Conservation (phyloP, 2,888 invertebrate genomes). For the Nymphalis c-album region DNA sequence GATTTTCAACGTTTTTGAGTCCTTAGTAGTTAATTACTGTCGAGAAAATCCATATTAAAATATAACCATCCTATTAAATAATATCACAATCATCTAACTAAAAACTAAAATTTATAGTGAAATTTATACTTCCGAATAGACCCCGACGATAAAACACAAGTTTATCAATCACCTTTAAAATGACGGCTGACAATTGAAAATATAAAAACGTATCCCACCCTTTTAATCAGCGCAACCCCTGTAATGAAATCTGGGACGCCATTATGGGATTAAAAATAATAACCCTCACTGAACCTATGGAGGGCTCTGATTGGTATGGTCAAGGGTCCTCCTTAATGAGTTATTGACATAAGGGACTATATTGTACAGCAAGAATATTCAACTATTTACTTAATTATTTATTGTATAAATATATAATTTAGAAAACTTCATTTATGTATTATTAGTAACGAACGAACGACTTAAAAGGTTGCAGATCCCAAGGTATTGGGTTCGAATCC, state of each 20-base stretch:
- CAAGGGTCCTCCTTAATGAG: conserved; percentile 58
- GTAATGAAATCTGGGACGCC: conserved; percentile 79
- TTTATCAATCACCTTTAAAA: conserved; percentile 38
- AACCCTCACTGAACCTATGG: conserved; percentile 53
- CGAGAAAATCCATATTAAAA: no score
- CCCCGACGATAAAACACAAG: not conserved
- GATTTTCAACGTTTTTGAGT: no score
- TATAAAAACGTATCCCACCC: conserved; percentile 63
- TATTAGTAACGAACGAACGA: no score
- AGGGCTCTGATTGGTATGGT: conserved; percentile 61
- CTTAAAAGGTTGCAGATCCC: no score
- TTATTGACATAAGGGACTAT: conserved; percentile 54
- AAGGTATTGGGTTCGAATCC: no score
- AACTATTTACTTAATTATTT: no score
- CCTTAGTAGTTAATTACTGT: no score
- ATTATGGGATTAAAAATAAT: conserved; percentile 82
- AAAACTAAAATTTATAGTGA: no score
- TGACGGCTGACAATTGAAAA: conserved; percentile 39
- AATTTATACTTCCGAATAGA: not conserved
- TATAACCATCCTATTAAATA: no score
- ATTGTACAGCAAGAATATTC: not conserved
- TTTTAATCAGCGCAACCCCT: conserved; percentile 74
- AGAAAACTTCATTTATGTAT: no score
- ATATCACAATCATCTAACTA: no score
- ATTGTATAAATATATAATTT: no score